Evolutionary conservation across 2,113 vertebrate species (phyloP).

Genomic region (Meriones unguiculatus): DNA sequence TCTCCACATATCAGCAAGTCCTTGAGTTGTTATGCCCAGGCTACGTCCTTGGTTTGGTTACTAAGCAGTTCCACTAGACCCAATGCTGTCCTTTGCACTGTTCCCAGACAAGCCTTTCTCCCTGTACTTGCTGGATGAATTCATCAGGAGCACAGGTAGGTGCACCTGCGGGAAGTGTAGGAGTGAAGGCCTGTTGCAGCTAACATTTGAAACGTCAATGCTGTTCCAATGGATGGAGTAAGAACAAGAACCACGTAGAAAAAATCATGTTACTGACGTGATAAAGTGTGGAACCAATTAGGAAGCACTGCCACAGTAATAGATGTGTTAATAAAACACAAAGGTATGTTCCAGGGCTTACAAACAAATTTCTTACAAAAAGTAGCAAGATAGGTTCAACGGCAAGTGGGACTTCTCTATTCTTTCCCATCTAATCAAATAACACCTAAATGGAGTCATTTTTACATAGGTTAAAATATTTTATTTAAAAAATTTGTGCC

Average conservation of each 20-base stretch:
- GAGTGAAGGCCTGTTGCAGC: background rate
- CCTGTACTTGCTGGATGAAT: background rate
- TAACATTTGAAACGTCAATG: background rate
- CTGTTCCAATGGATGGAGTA: background rate
- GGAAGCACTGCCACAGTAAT: background rate
- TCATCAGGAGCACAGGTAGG: background rate
- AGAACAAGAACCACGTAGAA: background rate
- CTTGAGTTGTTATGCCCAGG: background rate
- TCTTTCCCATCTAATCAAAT: background rate
- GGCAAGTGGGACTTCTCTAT: background rate
- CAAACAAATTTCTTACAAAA: background rate
- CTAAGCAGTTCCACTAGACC: background rate
- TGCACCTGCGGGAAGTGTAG: background rate
- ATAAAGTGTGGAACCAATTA: background rate
- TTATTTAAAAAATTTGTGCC: background rate
- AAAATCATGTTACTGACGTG: slow-evolving; percentile 17
- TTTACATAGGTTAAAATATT: background rate
- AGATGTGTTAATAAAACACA: background rate
- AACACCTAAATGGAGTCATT: background rate
- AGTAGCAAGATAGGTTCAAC: background rate
- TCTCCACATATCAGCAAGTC: background rate
- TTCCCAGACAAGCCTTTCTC: background rate
- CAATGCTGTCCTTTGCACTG: background rate
- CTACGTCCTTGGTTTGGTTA: background rate
- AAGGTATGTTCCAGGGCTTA: background rate